Evolutionary conservation across 2,113 vertebrate species (phyloP).

Genomic region (Antennarius striatus): DNA sequence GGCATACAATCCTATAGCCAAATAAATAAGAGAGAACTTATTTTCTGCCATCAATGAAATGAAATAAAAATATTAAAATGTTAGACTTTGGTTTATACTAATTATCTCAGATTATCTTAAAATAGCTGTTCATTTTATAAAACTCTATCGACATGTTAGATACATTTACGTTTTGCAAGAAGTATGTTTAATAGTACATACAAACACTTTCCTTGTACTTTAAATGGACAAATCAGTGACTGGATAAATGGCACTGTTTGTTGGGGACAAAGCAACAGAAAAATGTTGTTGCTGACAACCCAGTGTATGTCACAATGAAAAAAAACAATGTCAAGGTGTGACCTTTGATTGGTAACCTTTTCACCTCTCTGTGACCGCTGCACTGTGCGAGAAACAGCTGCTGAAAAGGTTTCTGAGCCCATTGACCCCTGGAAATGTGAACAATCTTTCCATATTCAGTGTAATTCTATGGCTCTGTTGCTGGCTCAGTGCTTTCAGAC

Average conservation of each 20-base stretch:
- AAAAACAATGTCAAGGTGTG: slow-evolving; percentile 35
- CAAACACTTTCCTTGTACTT: too few relatives aligned
- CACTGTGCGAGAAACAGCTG: slow-evolving; percentile 26
- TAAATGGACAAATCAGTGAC: too few relatives aligned
- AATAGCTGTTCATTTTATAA: too few relatives aligned
- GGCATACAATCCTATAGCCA: too few relatives aligned
- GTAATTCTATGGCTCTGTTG: slow-evolving; percentile 39
- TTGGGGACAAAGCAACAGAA: background rate
- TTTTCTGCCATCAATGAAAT: too few relatives aligned
- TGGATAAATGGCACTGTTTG: background rate
- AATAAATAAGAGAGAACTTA: too few relatives aligned
- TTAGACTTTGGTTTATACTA: too few relatives aligned
- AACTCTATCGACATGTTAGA: too few relatives aligned
- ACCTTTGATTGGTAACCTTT: slow-evolving; percentile 52
- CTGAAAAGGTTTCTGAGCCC: slow-evolving; percentile 48
- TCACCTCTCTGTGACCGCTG: slow-evolving; percentile 18
- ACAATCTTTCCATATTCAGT: slow-evolving; percentile 51
- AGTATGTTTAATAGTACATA: too few relatives aligned
- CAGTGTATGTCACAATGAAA: slow-evolving; percentile 4
- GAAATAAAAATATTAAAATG: too few relatives aligned
- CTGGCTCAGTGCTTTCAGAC: slow-evolving; percentile 63
- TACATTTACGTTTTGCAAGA: too few relatives aligned
- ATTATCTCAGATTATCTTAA: too few relatives aligned
- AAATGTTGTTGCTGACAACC: slow-evolving; percentile 40
- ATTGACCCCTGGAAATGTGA: slow-evolving; percentile 38